Evolutionary conservation across 1,140 invertebrate species (phyloP), one percentile per base, ranked within the genome.

Genomic region (Manduca sexta): DNA sequence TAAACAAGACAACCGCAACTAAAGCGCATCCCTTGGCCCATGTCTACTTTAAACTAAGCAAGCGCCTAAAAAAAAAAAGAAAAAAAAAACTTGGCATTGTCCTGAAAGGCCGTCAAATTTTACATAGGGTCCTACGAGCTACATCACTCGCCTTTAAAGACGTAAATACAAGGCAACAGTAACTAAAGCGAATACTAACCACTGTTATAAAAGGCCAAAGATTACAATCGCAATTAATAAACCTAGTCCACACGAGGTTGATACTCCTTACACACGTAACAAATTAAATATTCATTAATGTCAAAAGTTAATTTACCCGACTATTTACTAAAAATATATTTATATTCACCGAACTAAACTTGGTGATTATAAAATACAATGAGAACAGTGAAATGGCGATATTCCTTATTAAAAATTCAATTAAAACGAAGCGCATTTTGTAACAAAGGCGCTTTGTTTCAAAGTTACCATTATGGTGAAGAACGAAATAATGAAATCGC

Each of bases 221-320:
- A 21, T 21, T 21, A 21, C 21, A 21, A 7, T 3, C 21, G 21
- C 21, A 12, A 10, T 10, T 34, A 34, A 12, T 34, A 34, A 34
- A 10, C 33, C 11, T 34, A 34, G 33, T 34, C 13, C 11, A 34
- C 33, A 34, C 33, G 30, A 45, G 52, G 46, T 55, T 45, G 38
- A 44, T 57, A 57, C 52, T 51, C 58, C 45, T 50, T 38, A n/a
- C 34, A 45, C 38, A 39, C 45, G 41, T 43, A 40, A 26, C 44
- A 43, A 51, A 56, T 64, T 59, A 59, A 61, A 56, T 61, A 64
- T 64, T 59, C 47, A 64, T 60, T 47, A 53, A 43, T 59, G 56
- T 55, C 57, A 68, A 50, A 64, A 53, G 64, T 59, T 60, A 48
- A 62, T 51, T 59, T 38, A 42, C 42, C 33, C 30, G 52, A 43